Evolutionary conservation across 2,797 vertebrate species (phyloP).

Genomic region (Phaenicophaeus curvirostris): DNA sequence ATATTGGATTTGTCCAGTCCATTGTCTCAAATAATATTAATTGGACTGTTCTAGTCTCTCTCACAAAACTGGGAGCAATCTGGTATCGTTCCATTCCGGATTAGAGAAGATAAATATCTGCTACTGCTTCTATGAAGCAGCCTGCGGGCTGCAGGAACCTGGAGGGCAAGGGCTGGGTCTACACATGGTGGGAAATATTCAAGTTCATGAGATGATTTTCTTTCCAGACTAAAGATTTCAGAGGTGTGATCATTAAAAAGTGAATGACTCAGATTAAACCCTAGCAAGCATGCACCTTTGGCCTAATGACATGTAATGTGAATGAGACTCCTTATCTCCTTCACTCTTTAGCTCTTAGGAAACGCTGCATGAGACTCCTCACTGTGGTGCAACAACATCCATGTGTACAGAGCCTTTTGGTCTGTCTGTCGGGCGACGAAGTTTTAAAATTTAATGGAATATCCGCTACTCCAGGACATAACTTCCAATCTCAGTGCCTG

Average conservation of each 20-base stretch:
- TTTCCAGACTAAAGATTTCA: neutral
- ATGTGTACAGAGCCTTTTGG: neutral
- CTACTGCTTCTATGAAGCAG: neutral
- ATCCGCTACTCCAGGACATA: neutral
- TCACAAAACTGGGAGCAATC: neutral
- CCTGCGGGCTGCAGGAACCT: neutral
- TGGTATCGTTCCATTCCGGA: neutral
- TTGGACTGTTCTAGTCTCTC: neutral
- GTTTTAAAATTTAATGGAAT: neutral
- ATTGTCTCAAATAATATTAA: neutral
- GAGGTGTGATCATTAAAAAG: neutral
- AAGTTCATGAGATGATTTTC: neutral
- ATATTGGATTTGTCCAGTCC: neutral
- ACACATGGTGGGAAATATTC: neutral
- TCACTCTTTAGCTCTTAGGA: neutral
- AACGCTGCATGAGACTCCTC: neutral
- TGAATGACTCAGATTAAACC: neutral
- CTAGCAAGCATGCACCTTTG: neutral
- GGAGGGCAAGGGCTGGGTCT: neutral
- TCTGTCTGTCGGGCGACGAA: neutral
- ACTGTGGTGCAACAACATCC: neutral
- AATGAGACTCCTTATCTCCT: neutral
- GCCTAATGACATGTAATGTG: neutral
- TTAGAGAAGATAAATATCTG: neutral
- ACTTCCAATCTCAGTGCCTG: neutral